Evolutionary conservation across 2,888 invertebrate genomes (phyloP).

Genomic region (Xanthostigma xanthostigma): DNA sequence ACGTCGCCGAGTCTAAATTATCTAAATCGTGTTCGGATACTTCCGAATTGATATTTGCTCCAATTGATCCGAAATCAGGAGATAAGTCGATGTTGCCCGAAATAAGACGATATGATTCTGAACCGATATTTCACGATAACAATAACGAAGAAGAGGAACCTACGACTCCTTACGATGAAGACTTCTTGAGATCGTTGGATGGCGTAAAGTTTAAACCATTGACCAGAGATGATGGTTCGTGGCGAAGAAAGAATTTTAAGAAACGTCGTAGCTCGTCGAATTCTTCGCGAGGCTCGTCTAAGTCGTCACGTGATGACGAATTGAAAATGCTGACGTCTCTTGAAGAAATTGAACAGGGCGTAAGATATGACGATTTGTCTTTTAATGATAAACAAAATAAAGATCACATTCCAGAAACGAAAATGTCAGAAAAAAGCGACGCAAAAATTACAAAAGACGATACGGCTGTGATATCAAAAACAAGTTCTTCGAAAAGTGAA

Average conservation of each 20-base stretch:
- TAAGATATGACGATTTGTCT: neutral
- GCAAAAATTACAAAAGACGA: neutral
- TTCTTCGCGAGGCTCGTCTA: slow-evolving; percentile 43
- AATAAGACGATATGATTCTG: neutral
- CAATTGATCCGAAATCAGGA: no score
- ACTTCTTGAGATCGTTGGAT: slow-evolving; percentile 41
- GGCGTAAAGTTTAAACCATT: slow-evolving; percentile 43
- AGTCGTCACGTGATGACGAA: slow-evolving; percentile 47
- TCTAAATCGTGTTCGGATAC: no score
- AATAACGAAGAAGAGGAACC: slow-evolving; percentile 13
- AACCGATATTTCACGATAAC: neutral
- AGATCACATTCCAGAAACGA: neutral
- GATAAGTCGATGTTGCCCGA: neutral
- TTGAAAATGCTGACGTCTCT: slow-evolving; percentile 46
- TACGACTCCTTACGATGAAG: slow-evolving; percentile 22
- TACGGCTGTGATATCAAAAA: neutral
- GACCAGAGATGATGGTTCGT: slow-evolving; percentile 44
- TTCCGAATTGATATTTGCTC: no score
- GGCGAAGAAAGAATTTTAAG: slow-evolving; percentile 42
- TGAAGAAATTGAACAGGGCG: slow-evolving; percentile 38
- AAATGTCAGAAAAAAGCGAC: neutral
- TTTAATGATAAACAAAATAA: neutral
- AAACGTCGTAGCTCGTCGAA: slow-evolving; percentile 38
- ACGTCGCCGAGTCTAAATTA: no score
- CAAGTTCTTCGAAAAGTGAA: neutral